Base-by-base conservation (phyloP, 2,113 vertebrate species). In the Peromyscus leucopus region DNA sequence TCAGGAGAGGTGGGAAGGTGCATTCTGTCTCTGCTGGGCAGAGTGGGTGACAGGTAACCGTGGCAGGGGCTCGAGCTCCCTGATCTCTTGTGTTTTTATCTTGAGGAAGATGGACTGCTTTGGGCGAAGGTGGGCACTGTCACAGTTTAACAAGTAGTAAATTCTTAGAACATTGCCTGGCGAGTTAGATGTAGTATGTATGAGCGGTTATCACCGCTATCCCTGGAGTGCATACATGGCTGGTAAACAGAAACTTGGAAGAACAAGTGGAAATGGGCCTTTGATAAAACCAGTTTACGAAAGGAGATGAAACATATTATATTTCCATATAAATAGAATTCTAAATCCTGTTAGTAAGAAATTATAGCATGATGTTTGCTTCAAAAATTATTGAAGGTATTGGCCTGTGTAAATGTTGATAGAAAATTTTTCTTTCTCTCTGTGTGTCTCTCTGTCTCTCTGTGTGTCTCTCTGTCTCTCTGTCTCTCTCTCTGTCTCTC, bases 261-360 rank as follows among this genome's bases (percentile, higher is more conserved):
- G 26, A 61, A 78, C 63, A 39, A n/a, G 13, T 31, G 31, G 55
- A 91, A 92, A n/a, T 22, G 36, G 9, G 48, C 83, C 24, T 51
- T 93, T 26, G 31, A 89, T 5, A n/a, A 94, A 72, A 39, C 21
- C 36, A 65, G 95, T 72, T 94, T 80, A 67, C 96, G 71, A 85
- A 71, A 46, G 72, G 36, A 33, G 28, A n/a, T 48, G 51, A 89
- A 91, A 93, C 5, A 51, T 78, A 76, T 92, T 96, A 92, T 78
- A 33, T 84, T 97, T 67, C 26, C n/a, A 95, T 90, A 39, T 83
- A 63, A 93, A 96, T 51, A 80, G 21, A 84, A 96, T 16, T 63
- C 6, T 8, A 59, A 80, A 89, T 48, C 16, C 4, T 31, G 33
- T 71, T 83, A 39, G 33, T 78, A 72, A 89, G 72, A 93, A 92